Conservation (phyloP, 2,888 invertebrate genomes). For the Chironomus riparius region DNA sequence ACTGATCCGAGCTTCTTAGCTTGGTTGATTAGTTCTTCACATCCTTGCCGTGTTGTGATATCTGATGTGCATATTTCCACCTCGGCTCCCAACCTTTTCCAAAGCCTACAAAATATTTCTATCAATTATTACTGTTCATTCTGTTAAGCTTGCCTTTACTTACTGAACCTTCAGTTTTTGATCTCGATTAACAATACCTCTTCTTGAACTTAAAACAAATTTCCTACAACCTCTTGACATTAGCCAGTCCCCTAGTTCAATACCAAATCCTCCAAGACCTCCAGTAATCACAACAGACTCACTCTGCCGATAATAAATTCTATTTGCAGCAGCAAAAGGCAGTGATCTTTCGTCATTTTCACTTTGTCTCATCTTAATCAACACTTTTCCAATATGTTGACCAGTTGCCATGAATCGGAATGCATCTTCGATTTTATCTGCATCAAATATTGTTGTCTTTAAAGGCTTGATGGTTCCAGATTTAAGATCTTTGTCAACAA, state of each 20-base stretch:
- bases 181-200: constrained; percentile 71
- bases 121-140: background rate
- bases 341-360: constrained; percentile 32
- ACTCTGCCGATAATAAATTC: constrained; percentile 36
- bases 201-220: constrained; percentile 69
- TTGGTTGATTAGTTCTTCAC: constrained; percentile 52
- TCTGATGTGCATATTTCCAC: constrained; percentile 60
- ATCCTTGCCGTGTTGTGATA: constrained; percentile 60
- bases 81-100: constrained; percentile 55
- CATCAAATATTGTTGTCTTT: constrained; percentile 52
- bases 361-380: constrained; percentile 39
- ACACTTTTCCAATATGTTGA: constrained; percentile 71
- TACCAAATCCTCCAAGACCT: constrained; percentile 86
- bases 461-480: constrained; percentile 62
- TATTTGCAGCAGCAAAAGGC: constrained; percentile 35
- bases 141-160: constrained; percentile 14
- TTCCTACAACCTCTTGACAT: constrained; percentile 70
- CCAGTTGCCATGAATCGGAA: constrained; percentile 57
- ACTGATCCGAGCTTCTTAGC: constrained; percentile 55
- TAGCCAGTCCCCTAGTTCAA: constrained; percentile 82
- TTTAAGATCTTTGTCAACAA: constrained; percentile 52
- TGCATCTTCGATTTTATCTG: constrained; percentile 59
- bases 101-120: constrained; percentile 44
- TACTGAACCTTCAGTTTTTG: constrained; percentile 64
- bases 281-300: constrained; percentile 55